Base-by-base conservation (phyloP, 1,140 invertebrate species). In the Daktulosphaira vitifoliae region DNA sequence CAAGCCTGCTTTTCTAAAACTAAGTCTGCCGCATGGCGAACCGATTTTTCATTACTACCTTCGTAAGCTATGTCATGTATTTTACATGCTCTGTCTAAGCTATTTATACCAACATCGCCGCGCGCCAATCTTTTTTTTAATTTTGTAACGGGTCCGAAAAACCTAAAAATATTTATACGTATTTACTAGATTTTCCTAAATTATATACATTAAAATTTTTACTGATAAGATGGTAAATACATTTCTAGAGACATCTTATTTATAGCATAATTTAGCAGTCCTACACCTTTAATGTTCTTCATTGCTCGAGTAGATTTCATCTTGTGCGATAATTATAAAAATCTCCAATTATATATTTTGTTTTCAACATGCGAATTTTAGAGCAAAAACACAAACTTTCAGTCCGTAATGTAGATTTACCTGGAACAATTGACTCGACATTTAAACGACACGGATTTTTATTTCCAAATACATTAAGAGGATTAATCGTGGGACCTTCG, bases 141-240 rank as follows among this genome's bases (percentile, higher is more conserved):
- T 69, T 76, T 76, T n/a, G 76, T 79, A n/a, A 74, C 75, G 22
- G 76, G 75, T 6, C 76, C 76, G 64, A 76, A 78, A 66, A 72
- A 78, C 38, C 74, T 68, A 73, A 76, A 5, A 33, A 11, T 11
- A 33, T 6, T 33, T 5, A 33, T 6, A 5, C 5, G 11, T 33
- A 6, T 6, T 79, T 18, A 72, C 6, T n/a, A 26, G 13, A 50
- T 11, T 15, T 13, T 26, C 7, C 6, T 50, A 50, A 2, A 26
- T 25, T 50, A 50, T 50, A 25, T 25, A 15, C 0, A 26, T n/a
- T 26, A 26, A 50, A 33, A 33, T 11, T 6, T 13, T 26, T 26
- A 52, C 37, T 33, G 38, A 52, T 65, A 52, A 15, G 11, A 73
- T 4, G 76, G 76, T 26, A 78, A 44, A 70, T 80, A 74, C 42